Evolutionary conservation across 2,888 invertebrate species (phyloP).

Genomic region (Drosophila greeni): DNA sequence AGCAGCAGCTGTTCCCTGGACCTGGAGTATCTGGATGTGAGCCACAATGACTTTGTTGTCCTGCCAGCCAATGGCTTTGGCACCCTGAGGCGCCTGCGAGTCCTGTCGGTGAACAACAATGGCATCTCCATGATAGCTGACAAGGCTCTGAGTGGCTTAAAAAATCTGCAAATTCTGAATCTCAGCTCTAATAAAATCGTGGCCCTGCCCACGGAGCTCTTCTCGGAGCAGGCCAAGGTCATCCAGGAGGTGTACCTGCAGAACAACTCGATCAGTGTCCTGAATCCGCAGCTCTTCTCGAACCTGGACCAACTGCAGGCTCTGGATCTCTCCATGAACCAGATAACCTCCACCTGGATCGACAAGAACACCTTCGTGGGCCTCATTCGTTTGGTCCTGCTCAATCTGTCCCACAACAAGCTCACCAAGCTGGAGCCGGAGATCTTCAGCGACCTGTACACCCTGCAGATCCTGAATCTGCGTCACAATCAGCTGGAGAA

Average conservation of each 20-base stretch:
- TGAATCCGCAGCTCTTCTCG: constrained; percentile 91
- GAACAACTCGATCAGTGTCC: constrained; percentile 92
- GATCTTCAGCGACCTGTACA: constrained; percentile 91
- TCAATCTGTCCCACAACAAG: constrained; percentile 91
- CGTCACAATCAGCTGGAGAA: constrained; percentile 90
- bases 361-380: constrained; percentile 91
- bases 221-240: constrained; percentile 87
- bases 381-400: constrained; percentile 90
- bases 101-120: constrained; percentile 91
- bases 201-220: constrained; percentile 90
- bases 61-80: constrained; percentile 91
- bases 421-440: constrained; percentile 89
- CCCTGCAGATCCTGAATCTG: constrained; percentile 90
- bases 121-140: constrained; percentile 93
- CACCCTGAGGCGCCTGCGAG: constrained; percentile 86
- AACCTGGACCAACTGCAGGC: constrained; percentile 89
- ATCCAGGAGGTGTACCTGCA: constrained; percentile 93
- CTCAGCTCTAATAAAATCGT: constrained; percentile 94
- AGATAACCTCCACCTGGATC: constrained; percentile 91
- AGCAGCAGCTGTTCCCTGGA: constrained; percentile 84
- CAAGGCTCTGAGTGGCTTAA: constrained; percentile 88
- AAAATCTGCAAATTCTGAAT: constrained; percentile 90
- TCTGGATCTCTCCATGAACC: constrained; percentile 91
- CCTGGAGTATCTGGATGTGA: constrained; percentile 89
- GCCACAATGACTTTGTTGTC: constrained; percentile 90